These are phyloP conservation scores for Tapera naevia DNA, from an alignment of 2,797 vertebrate genomes.

Conservation along the genomic window DNA sequence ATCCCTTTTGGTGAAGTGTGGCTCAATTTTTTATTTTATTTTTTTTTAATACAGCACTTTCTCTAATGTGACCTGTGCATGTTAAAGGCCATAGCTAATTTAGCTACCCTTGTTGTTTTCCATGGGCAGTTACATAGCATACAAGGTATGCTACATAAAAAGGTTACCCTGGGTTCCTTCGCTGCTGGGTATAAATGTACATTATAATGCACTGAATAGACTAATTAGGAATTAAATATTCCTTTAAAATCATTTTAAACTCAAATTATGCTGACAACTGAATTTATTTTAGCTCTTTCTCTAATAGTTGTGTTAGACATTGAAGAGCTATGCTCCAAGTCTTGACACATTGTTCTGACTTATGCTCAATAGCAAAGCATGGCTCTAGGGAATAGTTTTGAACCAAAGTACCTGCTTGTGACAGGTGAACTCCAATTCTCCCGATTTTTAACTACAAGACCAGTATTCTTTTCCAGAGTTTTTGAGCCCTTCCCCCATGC, in stretches of 20 bases:
- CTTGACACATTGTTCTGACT: constrained; percentile 68
- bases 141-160: constrained; percentile 8
- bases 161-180: constrained; percentile 39
- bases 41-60: not conserved
- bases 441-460: constrained; percentile 65
- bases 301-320: constrained; percentile 67
- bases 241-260: constrained; percentile 70
- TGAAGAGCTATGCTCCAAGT: constrained; percentile 58
- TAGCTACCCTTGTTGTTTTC: constrained; percentile 12
- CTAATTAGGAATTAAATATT: constrained; percentile 67
- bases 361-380: constrained; percentile 55
- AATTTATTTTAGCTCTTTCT: constrained; percentile 64
- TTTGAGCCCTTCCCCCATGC: not conserved
- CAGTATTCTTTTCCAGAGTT: constrained; percentile 64
- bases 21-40: not conserved
- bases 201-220: constrained; percentile 49
- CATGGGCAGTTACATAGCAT: not conserved
- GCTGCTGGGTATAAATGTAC: constrained; percentile 49
- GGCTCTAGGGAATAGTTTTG: constrained; percentile 64
- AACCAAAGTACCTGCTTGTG: constrained; percentile 71
- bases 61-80: not conserved
- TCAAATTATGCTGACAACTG: constrained; percentile 68
- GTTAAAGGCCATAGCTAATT: constrained; percentile 7
- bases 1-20: not conserved
- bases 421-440: constrained; percentile 71